phyloP scores from a whole-genome alignment of 1,140 invertebrate species.

The Drosophila persimilis region DNA sequence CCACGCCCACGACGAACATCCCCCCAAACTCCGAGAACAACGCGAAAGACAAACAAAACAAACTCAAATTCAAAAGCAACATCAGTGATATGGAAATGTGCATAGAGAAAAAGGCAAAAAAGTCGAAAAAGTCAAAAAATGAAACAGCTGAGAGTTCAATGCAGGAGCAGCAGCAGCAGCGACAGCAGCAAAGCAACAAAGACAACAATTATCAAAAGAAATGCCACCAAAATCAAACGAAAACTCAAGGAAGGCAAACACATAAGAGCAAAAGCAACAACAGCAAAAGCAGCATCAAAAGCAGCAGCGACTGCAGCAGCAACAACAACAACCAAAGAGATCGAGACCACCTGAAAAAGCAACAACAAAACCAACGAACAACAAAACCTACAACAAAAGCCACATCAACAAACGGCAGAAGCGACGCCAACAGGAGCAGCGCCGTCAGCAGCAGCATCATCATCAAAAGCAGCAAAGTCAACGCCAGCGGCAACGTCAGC shows the following conservation, averaged over 20 bases:
- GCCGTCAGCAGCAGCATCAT: slow-evolving; percentile 23
- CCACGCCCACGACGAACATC: slow-evolving; percentile 59
- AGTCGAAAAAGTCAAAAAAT: slow-evolving; percentile 58
- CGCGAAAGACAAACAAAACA: not conserved
- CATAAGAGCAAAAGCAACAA: slow-evolving; percentile 16
- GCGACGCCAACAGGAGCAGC: slow-evolving; percentile 20
- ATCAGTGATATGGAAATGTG: slow-evolving; percentile 74
- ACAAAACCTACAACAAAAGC: slow-evolving; percentile 22
- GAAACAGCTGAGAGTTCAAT: slow-evolving; percentile 58
- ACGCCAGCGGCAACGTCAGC: slow-evolving; percentile 7
- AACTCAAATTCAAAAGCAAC: slow-evolving; percentile 33
- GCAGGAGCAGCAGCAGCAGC: slow-evolving; percentile 17
- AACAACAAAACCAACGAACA: slow-evolving; percentile 69
- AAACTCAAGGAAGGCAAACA: slow-evolving; percentile 55
- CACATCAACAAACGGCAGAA: slow-evolving; percentile 15
- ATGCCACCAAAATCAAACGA: slow-evolving; percentile 78
- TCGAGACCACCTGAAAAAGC: slow-evolving; percentile 72
- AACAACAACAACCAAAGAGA: slow-evolving; percentile 55
- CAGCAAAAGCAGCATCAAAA: slow-evolving; percentile 1
- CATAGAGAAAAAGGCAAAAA: slow-evolving; percentile 75
- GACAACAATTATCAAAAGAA: slow-evolving; percentile 60
- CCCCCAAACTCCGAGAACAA: slow-evolving; percentile 16
- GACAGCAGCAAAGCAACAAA: not conserved
- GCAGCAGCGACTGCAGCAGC: slow-evolving; percentile 29
- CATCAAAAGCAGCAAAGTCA: slow-evolving; percentile 36